phyloP scores from a whole-genome alignment of 2,113 vertebrate species.

The Odontophorus gujanensis region DNA sequence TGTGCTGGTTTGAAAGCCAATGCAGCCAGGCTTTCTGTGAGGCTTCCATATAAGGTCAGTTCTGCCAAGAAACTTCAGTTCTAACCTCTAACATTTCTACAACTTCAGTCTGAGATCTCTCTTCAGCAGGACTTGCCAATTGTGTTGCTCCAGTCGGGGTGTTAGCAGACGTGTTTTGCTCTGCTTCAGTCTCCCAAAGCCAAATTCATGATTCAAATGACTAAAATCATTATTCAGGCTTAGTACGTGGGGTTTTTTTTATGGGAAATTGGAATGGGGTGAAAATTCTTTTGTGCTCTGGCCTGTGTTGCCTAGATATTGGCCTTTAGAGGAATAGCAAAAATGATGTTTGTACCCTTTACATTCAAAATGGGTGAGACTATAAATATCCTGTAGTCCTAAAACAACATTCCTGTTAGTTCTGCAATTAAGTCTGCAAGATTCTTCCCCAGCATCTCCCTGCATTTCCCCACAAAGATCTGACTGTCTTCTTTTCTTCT shows the following conservation, averaged over 20 bases:
- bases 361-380: slow-evolving; percentile 1
- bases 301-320: slow-evolving; percentile 26
- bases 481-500: neutral
- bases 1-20: neutral
- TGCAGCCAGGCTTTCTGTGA: neutral
- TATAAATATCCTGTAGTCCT: slow-evolving; percentile 34
- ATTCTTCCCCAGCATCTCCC: neutral
- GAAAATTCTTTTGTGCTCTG: slow-evolving; percentile 59
- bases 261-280: slow-evolving; percentile 51
- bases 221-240: slow-evolving; percentile 43
- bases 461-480: neutral
- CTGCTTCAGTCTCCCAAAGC: slow-evolving; percentile 33
- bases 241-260: neutral
- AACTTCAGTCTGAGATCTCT: neutral
- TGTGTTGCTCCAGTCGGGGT: neutral
- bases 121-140: slow-evolving; percentile 37
- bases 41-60: slow-evolving; percentile 34
- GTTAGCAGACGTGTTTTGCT: slow-evolving; percentile 55
- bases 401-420: slow-evolving; percentile 13
- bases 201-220: slow-evolving; percentile 37
- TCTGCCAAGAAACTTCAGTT: slow-evolving; percentile 51
- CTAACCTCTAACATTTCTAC: slow-evolving; percentile 52
- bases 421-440: neutral
- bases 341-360: slow-evolving; percentile 8
- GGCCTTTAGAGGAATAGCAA: slow-evolving; percentile 18